phyloP scores from a whole-genome alignment of 2,113 vertebrate genomes.

The Ctenodactylus gundi region DNA sequence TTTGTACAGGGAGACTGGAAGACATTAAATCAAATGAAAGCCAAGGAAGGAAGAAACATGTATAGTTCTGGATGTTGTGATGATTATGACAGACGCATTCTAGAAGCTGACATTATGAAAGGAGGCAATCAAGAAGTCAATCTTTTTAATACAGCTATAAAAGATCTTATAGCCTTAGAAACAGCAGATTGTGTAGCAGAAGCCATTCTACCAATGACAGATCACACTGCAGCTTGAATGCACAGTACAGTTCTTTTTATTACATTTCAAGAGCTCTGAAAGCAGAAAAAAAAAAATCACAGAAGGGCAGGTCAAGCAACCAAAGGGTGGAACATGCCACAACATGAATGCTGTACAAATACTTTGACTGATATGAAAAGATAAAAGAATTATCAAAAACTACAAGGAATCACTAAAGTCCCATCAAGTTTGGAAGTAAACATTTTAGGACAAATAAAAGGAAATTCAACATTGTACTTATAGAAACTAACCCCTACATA shows the following conservation, averaged over 20 bases:
- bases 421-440: constrained; percentile 80
- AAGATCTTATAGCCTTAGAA: constrained; percentile 93
- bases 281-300: constrained; percentile 81
- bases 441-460: constrained; percentile 78
- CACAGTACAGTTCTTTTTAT: constrained; percentile 81
- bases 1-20: constrained; percentile 98
- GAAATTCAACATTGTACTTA: constrained; percentile 78
- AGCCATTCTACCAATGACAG: constrained; percentile 94
- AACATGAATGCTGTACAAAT: constrained; percentile 77
- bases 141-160: constrained; percentile 94
- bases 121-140: constrained; percentile 92
- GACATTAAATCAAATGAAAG: constrained; percentile 98
- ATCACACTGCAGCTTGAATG: constrained; percentile 81
- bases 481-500: constrained; percentile 77
- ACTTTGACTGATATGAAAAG: constrained; percentile 80
- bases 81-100: constrained; percentile 94
- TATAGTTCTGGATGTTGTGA: constrained; percentile 95
- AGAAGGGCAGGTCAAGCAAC: constrained; percentile 79
- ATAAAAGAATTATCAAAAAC: constrained; percentile 79
- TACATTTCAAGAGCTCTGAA: constrained; percentile 81
- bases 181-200: constrained; percentile 93
- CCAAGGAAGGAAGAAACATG: constrained; percentile 93
- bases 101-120: constrained; percentile 94
- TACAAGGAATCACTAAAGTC: constrained; percentile 79
- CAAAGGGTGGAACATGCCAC: constrained; percentile 79